A percentile compares a stretch with the other conserved stretches of the same genome.
phyloP scores from a whole-genome alignment of 2,888 invertebrate species.

The Spisula subtruncata region DNA sequence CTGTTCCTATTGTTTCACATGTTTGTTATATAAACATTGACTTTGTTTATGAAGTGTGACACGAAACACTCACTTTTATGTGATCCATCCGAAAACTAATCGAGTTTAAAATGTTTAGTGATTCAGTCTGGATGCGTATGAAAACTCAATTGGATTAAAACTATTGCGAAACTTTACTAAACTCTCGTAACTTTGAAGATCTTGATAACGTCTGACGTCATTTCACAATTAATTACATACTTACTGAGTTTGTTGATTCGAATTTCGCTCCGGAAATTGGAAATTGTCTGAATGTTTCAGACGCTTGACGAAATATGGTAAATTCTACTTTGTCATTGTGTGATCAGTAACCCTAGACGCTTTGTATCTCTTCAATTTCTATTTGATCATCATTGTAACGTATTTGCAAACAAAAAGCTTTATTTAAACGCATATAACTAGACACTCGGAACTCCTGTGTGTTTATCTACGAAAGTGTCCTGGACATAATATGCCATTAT shows the following conservation, averaged over 20 bases:
- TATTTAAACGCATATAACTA: neutral
- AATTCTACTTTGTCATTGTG: neutral
- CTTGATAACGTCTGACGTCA: neutral
- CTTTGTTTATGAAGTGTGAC: no score
- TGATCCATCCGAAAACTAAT: no score
- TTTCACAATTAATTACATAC: neutral
- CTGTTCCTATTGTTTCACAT: no score
- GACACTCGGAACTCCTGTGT: no score
- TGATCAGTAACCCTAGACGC: neutral
- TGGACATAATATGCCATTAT: no score
- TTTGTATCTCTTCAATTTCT: neutral
- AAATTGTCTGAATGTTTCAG: neutral
- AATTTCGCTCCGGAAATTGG: conserved; percentile 6
- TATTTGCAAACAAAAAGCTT: neutral
- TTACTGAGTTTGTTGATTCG: neutral
- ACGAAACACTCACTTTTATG: no score
- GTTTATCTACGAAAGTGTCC: no score
- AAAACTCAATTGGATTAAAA: no score
- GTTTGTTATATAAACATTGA: no score
- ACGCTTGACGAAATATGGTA: neutral
- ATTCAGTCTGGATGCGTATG: no score
- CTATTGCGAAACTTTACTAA: no score
- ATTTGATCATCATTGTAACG: neutral
- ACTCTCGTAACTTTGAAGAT: conserved; percentile 2
- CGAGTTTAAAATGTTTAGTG: no score